Conservation (phyloP, 2,797 vertebrate genomes). For the Austrolebias charrua region DNA sequence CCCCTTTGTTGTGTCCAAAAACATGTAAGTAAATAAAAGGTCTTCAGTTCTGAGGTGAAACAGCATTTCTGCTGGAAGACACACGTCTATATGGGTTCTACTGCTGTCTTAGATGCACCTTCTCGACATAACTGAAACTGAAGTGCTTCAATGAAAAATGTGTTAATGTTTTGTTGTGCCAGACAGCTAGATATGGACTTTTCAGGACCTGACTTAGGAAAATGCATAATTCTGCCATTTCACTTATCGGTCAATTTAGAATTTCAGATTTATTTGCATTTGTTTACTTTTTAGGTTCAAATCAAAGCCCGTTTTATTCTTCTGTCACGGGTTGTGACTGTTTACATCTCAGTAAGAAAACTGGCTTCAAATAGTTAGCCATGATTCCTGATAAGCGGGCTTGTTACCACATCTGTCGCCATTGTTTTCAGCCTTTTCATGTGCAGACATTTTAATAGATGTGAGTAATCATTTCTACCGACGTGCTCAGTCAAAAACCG, state of each 20-base stretch:
- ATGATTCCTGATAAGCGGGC: conserved; percentile 42
- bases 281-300: conserved; percentile 19
- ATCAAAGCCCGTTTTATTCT: conserved; percentile 21
- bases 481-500: conserved; percentile 11
- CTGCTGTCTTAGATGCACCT: conserved; percentile 31
- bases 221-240: neutral
- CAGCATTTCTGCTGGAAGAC: conserved; percentile 40
- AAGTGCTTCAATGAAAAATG: conserved; percentile 32
- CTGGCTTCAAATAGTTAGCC: conserved; percentile 35
- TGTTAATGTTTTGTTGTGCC: conserved; percentile 31
- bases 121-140: conserved; percentile 26
- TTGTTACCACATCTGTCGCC: conserved; percentile 25
- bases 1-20: conserved; percentile 47
- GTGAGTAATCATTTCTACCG: conserved; percentile 30
- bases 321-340: conserved; percentile 58
- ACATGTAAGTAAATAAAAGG: conserved; percentile 41
- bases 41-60: conserved; percentile 29
- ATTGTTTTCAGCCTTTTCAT: conserved; percentile 27
- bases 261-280: conserved; percentile 35
- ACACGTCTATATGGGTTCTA: conserved; percentile 25
- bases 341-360: conserved; percentile 59
- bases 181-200: conserved; percentile 26
- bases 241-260: conserved; percentile 16
- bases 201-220: conserved; percentile 10
- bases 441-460: conserved; percentile 36